phyloP scores from a whole-genome alignment of 2,888 invertebrate species.

The Platerodrilus igneus region DNA sequence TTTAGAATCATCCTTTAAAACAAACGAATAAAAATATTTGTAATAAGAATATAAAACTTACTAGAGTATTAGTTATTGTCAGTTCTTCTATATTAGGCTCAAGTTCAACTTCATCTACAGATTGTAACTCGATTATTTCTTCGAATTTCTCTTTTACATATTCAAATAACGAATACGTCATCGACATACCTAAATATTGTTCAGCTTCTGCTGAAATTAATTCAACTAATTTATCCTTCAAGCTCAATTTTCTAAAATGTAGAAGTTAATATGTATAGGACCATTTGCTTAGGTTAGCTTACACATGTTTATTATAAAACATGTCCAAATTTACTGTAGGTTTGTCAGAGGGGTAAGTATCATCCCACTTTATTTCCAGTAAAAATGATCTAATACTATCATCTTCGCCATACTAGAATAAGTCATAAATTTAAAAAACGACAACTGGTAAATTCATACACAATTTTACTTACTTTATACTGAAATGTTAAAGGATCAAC shows the following conservation, averaged over 20 bases:
- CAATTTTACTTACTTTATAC: constrained; percentile 71
- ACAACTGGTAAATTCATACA: constrained; percentile 10
- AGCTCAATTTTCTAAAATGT: constrained; percentile 57
- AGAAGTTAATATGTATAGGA: too few species aligned
- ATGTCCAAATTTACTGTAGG: constrained; percentile 82
- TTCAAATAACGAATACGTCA: constrained; percentile 93
- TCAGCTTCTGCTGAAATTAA: constrained; percentile 67
- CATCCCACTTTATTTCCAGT: constrained; percentile 82
- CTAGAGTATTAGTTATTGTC: constrained; percentile 47
- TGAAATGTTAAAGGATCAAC: constrained; percentile 75
- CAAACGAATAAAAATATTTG: too few species aligned
- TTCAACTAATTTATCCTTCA: constrained; percentile 66
- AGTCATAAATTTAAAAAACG: constrained; percentile 14
- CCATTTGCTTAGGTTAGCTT: too few species aligned
- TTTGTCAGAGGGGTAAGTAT: constrained; percentile 77
- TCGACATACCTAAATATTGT: constrained; percentile 82
- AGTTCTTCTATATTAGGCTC: constrained; percentile 54
- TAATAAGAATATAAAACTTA: constrained; percentile 9
- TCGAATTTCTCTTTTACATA: constrained; percentile 77
- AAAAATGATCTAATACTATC: constrained; percentile 76
- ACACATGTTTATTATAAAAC: constrained; percentile 92
- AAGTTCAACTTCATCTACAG: constrained; percentile 52
- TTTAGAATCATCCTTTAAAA: constrained; percentile 42
- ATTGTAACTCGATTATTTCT: constrained; percentile 67
- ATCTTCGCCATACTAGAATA: constrained; percentile 71